These are phyloP conservation scores for Hypomecis punctinalis DNA, from an alignment of 2,888 invertebrate genomes.

Conservation along the genomic window DNA sequence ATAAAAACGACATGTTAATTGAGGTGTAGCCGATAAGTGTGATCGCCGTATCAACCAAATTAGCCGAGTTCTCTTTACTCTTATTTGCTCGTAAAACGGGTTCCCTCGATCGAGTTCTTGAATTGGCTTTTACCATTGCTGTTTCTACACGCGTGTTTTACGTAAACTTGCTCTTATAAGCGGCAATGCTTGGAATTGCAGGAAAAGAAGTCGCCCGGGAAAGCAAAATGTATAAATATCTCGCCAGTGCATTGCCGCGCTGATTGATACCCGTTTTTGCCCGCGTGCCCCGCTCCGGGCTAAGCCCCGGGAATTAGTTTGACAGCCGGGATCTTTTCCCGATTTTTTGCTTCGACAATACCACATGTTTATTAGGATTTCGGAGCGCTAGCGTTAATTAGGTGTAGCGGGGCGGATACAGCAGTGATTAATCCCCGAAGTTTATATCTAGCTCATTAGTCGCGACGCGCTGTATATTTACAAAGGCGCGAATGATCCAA, in stretches of 20 bases:
- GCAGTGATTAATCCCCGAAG: constrained; percentile 41
- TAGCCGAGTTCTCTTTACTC: constrained; percentile 49
- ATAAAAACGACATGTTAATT: constrained; percentile 60
- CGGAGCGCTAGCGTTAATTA: constrained; percentile 68
- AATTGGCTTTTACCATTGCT: constrained; percentile 29
- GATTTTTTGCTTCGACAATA: constrained; percentile 71
- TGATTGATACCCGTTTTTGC: constrained; percentile 81
- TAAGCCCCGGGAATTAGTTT: constrained; percentile 79
- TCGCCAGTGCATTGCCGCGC: constrained; percentile 55
- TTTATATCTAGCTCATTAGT: constrained; percentile 48
- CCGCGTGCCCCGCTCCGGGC: constrained; percentile 65
- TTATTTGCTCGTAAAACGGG: constrained; percentile 49
- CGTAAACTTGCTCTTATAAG: constrained; percentile 17
- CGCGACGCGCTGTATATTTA: constrained; percentile 40
- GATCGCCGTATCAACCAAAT: constrained; percentile 62
- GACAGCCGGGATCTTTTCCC: constrained; percentile 78
- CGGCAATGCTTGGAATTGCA: constrained; percentile 38
- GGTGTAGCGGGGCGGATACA: constrained; percentile 74
- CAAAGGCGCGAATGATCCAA: constrained; percentile 45
- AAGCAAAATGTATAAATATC: constrained; percentile 59
- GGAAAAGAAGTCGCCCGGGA: constrained; percentile 41
- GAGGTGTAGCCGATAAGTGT: constrained; percentile 58
- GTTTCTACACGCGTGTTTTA: constrained; percentile 16
- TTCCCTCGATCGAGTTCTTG: constrained; percentile 40
- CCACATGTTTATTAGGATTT: constrained; percentile 73